These are phyloP conservation scores for Hemaris fuciformis DNA, from an alignment of 2,888 invertebrate genomes.

Conservation along the genomic window DNA sequence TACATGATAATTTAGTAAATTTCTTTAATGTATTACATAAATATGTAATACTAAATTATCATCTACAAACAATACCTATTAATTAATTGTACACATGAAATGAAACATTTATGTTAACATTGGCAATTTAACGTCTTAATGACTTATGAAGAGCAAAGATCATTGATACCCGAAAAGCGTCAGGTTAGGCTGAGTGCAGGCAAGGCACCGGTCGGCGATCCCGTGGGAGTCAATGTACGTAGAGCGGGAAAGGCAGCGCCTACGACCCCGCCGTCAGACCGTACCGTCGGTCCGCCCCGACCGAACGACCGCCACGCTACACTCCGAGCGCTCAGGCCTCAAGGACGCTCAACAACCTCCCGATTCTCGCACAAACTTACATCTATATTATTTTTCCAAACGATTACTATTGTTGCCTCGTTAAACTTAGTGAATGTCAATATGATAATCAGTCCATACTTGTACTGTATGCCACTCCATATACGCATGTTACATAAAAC, in stretches of 20 bases:
- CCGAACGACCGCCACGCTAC: background rate
- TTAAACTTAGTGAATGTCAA: no score
- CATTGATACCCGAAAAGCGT: constrained; percentile 2
- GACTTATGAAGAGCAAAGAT: background rate
- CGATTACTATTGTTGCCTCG: no score
- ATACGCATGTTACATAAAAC: background rate
- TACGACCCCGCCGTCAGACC: constrained; percentile 12
- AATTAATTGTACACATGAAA: no score
- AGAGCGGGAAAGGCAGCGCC: background rate
- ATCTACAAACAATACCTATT: no score
- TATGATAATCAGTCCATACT: no score
- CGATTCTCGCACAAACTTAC: background rate
- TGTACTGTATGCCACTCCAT: no score
- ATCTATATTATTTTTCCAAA: background rate
- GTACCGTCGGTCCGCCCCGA: constrained; percentile 11
- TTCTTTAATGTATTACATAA: background rate
- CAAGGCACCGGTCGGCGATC: constrained; percentile 18
- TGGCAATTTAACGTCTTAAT: background rate
- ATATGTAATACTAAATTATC: no score
- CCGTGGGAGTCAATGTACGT: constrained; percentile 16
- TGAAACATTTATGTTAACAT: background rate
- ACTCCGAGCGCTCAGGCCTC: background rate
- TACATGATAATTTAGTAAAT: background rate
- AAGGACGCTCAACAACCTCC: constrained; percentile 8
- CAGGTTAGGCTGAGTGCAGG: background rate